phyloP scores from a whole-genome alignment of 2,113 vertebrate genomes.

The Trinectes maculatus region DNA sequence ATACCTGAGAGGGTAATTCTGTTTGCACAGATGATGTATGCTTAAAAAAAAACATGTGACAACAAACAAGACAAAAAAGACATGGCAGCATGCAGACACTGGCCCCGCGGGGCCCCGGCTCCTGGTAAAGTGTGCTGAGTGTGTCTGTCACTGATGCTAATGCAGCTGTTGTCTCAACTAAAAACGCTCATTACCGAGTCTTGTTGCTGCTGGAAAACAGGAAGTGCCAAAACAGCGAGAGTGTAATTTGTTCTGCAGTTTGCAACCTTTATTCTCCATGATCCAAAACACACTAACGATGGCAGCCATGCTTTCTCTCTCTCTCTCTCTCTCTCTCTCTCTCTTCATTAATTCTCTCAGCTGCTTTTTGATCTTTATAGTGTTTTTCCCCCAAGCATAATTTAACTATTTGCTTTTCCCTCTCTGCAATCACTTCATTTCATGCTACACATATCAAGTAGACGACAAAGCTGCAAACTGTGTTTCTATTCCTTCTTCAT shows the following conservation, averaged over 20 bases:
- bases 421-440: slow-evolving; percentile 32
- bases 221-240: slow-evolving; percentile 62
- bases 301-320: slow-evolving; percentile 43
- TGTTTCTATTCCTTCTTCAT: too few species aligned
- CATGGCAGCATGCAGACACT: slow-evolving; percentile 21
- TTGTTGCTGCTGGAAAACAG: slow-evolving; percentile 41
- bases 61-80: slow-evolving; percentile 37
- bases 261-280: slow-evolving; percentile 47
- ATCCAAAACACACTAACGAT: slow-evolving; percentile 45
- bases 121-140: slow-evolving; percentile 48
- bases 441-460: slow-evolving; percentile 32
- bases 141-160: slow-evolving; percentile 52
- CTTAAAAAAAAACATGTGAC: slow-evolving; percentile 42
- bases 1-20: slow-evolving; percentile 45
- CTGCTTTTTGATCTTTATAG: slow-evolving; percentile 49
- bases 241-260: slow-evolving; percentile 63
- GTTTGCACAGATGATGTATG: slow-evolving; percentile 43
- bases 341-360: slow-evolving; percentile 44
- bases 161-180: slow-evolving; percentile 43
- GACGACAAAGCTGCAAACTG: slow-evolving; percentile 10
- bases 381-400: slow-evolving; percentile 39
- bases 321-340: too few species aligned
- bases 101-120: slow-evolving; percentile 34
- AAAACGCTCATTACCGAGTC: slow-evolving; percentile 66
- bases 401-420: slow-evolving; percentile 29